Percentiles rank a stretch among this genome's conserved stretches.
Conservation (phyloP, 2,797 vertebrate genomes). For the Lycodopsis pacificus region DNA sequence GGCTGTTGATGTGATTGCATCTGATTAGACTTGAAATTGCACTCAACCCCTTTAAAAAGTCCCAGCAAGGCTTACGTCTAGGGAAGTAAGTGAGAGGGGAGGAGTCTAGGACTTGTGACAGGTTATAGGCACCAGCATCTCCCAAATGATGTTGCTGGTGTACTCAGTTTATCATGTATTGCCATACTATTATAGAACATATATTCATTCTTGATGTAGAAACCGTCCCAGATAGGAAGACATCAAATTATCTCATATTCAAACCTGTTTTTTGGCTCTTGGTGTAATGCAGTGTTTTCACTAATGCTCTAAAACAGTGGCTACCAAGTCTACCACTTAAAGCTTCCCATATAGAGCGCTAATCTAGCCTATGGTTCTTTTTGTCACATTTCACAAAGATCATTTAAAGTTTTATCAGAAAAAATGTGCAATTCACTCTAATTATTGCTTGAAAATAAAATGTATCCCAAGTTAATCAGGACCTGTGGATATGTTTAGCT, state of each 20-base stretch:
- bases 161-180: background rate
- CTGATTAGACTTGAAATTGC: conserved; percentile 69
- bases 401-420: too few species aligned
- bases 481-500: background rate
- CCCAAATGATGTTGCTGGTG: background rate
- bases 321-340: background rate
- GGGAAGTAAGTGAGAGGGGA: background rate
- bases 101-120: background rate
- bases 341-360: too few species aligned
- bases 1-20: conserved; percentile 75
- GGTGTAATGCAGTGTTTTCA: background rate
- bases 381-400: too few species aligned
- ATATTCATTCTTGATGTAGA: background rate
- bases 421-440: background rate
- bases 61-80: conserved; percentile 29
- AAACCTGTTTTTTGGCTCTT: too few species aligned
- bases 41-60: conserved; percentile 55
- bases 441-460: background rate
- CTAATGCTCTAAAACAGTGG: background rate
- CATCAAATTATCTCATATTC: background rate
- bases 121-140: background rate
- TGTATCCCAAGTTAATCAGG: background rate
- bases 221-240: background rate
- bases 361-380: too few species aligned
- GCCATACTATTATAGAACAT: background rate